A percentile compares a stretch with the other conserved stretches of the same genome.
phyloP scores from a whole-genome alignment of 2,113 vertebrate species.

The Oreochromis niloticus region DNA sequence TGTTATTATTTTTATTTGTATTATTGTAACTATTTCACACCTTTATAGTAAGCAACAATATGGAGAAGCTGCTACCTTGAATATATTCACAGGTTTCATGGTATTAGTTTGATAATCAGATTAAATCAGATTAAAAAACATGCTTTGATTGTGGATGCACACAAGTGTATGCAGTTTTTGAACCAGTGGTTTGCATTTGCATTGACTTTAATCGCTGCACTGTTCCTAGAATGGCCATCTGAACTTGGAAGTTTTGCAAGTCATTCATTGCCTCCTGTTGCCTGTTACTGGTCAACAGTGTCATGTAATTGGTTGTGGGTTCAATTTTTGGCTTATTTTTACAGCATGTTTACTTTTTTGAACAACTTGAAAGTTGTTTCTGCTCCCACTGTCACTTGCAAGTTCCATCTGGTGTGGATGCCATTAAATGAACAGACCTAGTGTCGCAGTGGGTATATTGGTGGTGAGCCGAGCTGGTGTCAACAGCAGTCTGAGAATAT shows the following conservation, averaged over 20 bases:
- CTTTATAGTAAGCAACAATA: background rate
- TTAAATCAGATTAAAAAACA: background rate
- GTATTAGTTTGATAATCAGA: background rate
- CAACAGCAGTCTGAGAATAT: background rate
- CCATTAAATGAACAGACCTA: constrained; percentile 34
- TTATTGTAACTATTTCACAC: background rate
- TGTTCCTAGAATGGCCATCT: background rate
- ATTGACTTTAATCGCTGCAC: background rate
- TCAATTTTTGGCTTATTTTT: background rate
- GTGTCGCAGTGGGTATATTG: constrained; percentile 3
- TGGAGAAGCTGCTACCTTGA: background rate
- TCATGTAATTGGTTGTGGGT: constrained; percentile 9
- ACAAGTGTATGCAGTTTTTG: background rate
- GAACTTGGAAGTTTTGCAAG: background rate
- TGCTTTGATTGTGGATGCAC: background rate
- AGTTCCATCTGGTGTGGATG: constrained; percentile 41
- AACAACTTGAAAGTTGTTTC: constrained; percentile 34
- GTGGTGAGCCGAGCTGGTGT: background rate
- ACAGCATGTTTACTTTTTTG: constrained; percentile 21
- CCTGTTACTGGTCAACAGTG: background rate
- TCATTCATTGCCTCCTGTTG: background rate
- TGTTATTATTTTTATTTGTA: background rate
- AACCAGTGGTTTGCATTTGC: background rate
- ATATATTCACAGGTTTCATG: background rate
- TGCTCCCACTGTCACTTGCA: constrained; percentile 24